Evolutionary conservation across 2,888 invertebrate species (phyloP), one percentile per base, ranked within the genome.

Genomic region (Sphaeridia pumilis): DNA sequence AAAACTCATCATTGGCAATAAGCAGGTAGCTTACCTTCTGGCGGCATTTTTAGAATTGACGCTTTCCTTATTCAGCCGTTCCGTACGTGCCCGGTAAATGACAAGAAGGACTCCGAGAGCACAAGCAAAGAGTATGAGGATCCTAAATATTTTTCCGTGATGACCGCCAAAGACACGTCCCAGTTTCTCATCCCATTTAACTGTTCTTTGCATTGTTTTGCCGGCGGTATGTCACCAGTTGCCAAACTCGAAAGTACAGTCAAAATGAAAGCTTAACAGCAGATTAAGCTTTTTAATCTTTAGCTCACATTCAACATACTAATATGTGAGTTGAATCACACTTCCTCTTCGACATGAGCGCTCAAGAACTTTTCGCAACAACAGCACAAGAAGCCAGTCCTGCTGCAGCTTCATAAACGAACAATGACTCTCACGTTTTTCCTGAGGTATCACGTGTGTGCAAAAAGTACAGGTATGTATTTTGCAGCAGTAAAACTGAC

Each of bases 161-260:
- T 60, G 60, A 52, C 64, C 64, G 57, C 62, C 61, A 57, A 64
- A 63, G 42, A 63, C 41, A 35, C 63, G 64, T 56, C 64, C 64
- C 62, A 64, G 49, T 62, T 62, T 64, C 41, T 61, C 62, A 63
- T 59, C 59, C 62, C 64, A 64, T 58, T 64, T 64, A 49, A 64
- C 61, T 47, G 63, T 57, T 53, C 59, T 58, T 51, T 61, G 57
- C 63, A 63, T 63, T 55, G 45, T 59, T 42, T 22, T 47, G 46
- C 46, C 52, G 41, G 47, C 46, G 51, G 52, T 47, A 47, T 47
- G 52, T 43, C 46, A 52, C 46, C n/a, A n/a, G n/a, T n/a, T n/a
- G n/a, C n/a, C n/a, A n/a, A n/a, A n/a, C n/a, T n/a, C n/a, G n/a
- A n/a, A 10, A 31, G 31, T 31, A 14, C 31, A 31, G 31, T 31